These are phyloP conservation scores for Phania funesta DNA, from an alignment of 2,888 invertebrate species.

Conservation along the genomic window DNA sequence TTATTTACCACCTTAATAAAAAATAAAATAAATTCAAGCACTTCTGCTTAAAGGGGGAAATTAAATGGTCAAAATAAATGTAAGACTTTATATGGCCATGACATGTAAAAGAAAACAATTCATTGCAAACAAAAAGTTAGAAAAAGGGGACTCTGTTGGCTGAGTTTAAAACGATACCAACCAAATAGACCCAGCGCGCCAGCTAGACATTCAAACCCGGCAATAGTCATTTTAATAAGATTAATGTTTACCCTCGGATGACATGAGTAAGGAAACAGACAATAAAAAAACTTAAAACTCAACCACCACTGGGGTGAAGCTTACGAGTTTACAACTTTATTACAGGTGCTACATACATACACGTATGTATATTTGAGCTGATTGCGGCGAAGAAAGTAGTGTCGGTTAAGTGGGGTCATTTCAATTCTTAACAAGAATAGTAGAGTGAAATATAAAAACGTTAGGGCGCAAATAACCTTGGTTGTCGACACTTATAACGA, in stretches of 20 bases:
- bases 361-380: background rate
- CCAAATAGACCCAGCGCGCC: background rate
- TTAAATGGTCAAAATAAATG: constrained; percentile 65
- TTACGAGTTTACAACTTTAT: constrained; percentile 48
- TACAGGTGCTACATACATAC: constrained; percentile 62
- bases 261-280: constrained; percentile 64
- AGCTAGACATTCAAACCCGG: background rate
- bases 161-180: constrained; percentile 33
- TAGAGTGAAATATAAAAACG: background rate
- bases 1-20: constrained; percentile 28
- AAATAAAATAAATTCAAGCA: constrained; percentile 25
- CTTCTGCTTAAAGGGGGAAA: constrained; percentile 39
- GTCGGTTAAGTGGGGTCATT: background rate
- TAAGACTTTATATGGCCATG: constrained; percentile 58
- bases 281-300: constrained; percentile 59
- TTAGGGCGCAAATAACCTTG: no score
- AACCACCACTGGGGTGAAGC: constrained; percentile 43
- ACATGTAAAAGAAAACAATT: constrained; percentile 63
- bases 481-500: no score
- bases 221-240: constrained; percentile 42
- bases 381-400: background rate
- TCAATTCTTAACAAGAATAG: background rate
- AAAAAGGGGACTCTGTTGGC: constrained; percentile 36
- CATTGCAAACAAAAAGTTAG: constrained; percentile 16
- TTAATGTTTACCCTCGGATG: constrained; percentile 64